Evolutionary conservation across 1,140 invertebrate genomes (phyloP).

Genomic region (Zaprionus inermis): DNA sequence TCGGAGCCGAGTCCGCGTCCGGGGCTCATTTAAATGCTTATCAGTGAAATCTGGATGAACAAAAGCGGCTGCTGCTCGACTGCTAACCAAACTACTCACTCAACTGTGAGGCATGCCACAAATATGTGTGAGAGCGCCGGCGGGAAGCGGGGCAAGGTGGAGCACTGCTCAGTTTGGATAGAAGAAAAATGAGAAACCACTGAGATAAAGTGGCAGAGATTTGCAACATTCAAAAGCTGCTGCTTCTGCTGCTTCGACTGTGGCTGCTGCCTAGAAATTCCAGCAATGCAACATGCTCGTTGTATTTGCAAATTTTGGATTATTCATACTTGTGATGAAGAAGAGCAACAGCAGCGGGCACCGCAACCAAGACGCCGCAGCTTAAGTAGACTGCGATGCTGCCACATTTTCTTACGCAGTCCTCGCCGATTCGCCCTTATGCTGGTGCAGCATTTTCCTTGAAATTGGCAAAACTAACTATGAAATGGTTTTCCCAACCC

Average conservation of each 20-base stretch:
- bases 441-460: conserved; percentile 62
- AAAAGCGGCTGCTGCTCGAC: conserved; percentile 70
- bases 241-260: conserved; percentile 40
- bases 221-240: conserved; percentile 77
- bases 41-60: conserved; percentile 80
- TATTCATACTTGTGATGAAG: conserved; percentile 72
- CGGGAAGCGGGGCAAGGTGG: conserved; percentile 4
- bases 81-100: conserved; percentile 75
- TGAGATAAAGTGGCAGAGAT: conserved; percentile 80
- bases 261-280: conserved; percentile 58
- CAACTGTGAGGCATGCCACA: conserved; percentile 60
- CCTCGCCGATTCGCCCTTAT: conserved; percentile 56
- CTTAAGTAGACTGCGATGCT: conserved; percentile 61
- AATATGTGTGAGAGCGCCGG: conserved; percentile 44
- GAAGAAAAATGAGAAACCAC: conserved; percentile 79
- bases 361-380: not conserved
- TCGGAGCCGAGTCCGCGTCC: conserved; percentile 12
- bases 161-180: conserved; percentile 56
- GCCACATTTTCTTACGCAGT: conserved; percentile 64
- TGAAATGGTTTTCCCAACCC: conserved; percentile 48
- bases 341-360: conserved; percentile 19
- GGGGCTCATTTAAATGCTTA: conserved; percentile 83
- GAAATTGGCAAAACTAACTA: conserved; percentile 75
- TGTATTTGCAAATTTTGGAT: conserved; percentile 80
- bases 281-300: conserved; percentile 64